Evolutionary conservation across 2,797 vertebrate genomes (phyloP).

Genomic region (Odontamblyopus lacepedii): DNA sequence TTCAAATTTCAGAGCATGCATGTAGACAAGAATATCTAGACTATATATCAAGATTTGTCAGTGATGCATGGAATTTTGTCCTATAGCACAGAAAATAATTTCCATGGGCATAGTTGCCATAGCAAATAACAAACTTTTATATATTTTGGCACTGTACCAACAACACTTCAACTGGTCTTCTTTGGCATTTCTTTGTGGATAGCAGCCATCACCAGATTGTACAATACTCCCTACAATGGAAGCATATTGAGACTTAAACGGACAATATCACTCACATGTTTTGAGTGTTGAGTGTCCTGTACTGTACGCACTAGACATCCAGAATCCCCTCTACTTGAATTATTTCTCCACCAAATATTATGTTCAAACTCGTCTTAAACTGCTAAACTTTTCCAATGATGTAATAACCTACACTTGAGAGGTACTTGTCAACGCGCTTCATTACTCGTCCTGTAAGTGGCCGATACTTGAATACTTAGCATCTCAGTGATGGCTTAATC

Average conservation of each 20-base stretch:
- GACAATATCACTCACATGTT: neutral
- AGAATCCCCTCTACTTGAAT: neutral
- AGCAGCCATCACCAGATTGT: no score
- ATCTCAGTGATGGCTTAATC: constrained; percentile 63
- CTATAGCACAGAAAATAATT: no score
- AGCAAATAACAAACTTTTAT: no score
- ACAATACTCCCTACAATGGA: neutral
- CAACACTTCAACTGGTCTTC: neutral
- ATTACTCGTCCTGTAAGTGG: constrained; percentile 24
- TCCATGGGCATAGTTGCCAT: no score
- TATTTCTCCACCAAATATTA: neutral
- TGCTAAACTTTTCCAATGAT: constrained; percentile 4
- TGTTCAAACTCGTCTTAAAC: neutral
- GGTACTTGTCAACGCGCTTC: constrained; percentile 23
- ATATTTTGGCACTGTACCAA: neutral
- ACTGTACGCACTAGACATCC: neutral
- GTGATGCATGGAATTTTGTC: no score
- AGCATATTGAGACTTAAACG: neutral
- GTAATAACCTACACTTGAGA: constrained; percentile 17
- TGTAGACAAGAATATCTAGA: no score
- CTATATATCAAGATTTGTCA: no score
- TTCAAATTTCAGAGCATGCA: no score
- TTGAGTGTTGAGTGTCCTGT: neutral
- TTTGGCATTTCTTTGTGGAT: neutral
- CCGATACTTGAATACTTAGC: constrained; percentile 29